Conservation (phyloP, 2,888 invertebrate genomes). For the Lasioglossum figueresi region DNA sequence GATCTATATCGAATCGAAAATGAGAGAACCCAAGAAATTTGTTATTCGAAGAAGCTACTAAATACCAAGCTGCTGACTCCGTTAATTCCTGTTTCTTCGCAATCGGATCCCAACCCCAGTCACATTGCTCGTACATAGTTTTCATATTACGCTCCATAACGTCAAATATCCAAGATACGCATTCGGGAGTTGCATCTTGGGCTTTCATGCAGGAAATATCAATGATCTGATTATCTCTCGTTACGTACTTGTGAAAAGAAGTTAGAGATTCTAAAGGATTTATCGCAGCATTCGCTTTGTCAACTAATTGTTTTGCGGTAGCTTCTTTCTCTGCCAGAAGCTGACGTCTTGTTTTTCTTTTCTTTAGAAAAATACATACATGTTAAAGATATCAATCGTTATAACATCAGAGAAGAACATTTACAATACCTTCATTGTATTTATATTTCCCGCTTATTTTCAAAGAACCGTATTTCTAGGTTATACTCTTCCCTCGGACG, state of each 20-base stretch:
- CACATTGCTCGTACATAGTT: slow-evolving; percentile 86
- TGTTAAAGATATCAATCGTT: background rate
- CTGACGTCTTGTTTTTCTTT: slow-evolving; percentile 78
- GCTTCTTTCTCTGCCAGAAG: slow-evolving; percentile 72
- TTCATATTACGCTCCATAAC: slow-evolving; percentile 93
- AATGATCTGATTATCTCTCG: slow-evolving; percentile 86
- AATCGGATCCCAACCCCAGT: slow-evolving; percentile 89
- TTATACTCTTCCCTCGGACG: slow-evolving; percentile 11
- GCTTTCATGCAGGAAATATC: slow-evolving; percentile 87
- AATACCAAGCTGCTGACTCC: slow-evolving; percentile 87
- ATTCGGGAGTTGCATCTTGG: slow-evolving; percentile 85
- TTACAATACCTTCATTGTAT: slow-evolving; percentile 51
- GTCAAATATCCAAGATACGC: slow-evolving; percentile 89
- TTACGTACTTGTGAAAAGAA: slow-evolving; percentile 87
- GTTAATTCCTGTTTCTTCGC: slow-evolving; percentile 88
- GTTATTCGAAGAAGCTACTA: slow-evolving; percentile 85
- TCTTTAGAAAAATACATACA: slow-evolving; percentile 62
- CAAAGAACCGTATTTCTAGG: slow-evolving; percentile 22
- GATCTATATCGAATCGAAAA: slow-evolving; percentile 91
- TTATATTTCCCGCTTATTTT: slow-evolving; percentile 47
- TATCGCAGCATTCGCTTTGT: slow-evolving; percentile 86
- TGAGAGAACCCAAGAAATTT: slow-evolving; percentile 89
- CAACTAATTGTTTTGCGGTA: slow-evolving; percentile 86
- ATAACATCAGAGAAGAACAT: background rate
- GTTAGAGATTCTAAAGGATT: slow-evolving; percentile 87